Evolutionary conservation across 1,140 invertebrate genomes (phyloP), one percentile per base, ranked within the genome.

Genomic region (Ditylenchus dipsaci): DNA sequence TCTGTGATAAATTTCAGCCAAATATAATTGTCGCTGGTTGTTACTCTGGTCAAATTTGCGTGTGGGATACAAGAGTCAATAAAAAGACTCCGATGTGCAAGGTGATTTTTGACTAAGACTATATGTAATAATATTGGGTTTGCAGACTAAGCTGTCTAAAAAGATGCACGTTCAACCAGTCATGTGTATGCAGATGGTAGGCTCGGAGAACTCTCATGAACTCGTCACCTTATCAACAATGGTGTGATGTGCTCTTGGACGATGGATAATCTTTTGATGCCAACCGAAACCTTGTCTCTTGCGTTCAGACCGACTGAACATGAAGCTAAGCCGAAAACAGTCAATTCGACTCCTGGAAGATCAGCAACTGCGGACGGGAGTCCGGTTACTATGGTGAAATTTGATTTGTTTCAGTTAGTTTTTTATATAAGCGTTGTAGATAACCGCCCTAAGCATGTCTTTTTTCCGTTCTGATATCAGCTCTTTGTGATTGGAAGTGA

Each of bases 181-280:
- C 0, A 97, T 96, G 85, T 96, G 93, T 84, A 87, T 97, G 70
- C 91, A 90, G 76, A 93, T 98, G 56, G 93, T 98, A 11, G 95
- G 95, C 63, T 95, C 93, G 15, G 93, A 95, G 86, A 97, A 99
- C 86, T 94, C 95, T 7, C 95, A 98, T 85, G 98, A 98, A 86
- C 87, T 99, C 68, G 95, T 98, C 75, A 94, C 90, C 58, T 91
- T 97, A 73, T 97, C 93, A 11, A 97, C 93, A 0, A 98, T 86
- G 95, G 95, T 0, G 90, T 92, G 80, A 85, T 97, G 77, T 98
- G 95, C 82, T 94, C 93, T 0, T 98, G 95, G 95, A 94, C 91
- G 75, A 86, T 98, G 80, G 95, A 98, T 82, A 99, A 97, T 93
- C 86, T 99, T 58, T 93, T 93, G 0, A 89, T 91, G 82, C 95